Conservation (phyloP, 2,113 vertebrate species). For the Noturus placidus region DNA sequence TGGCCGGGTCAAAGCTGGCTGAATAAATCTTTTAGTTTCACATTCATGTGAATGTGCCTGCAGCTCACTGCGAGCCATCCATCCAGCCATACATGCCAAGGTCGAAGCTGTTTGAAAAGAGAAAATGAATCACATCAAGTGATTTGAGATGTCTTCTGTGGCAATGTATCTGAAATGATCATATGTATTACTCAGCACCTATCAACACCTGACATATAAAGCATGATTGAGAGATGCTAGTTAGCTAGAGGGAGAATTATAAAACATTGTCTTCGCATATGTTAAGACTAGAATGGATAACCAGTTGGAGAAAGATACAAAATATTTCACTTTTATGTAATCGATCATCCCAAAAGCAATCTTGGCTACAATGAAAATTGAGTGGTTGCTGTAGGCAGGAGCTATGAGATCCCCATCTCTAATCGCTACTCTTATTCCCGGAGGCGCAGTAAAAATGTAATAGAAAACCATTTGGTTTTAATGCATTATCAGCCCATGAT, state of each 20-base stretch:
- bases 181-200: constrained; percentile 27
- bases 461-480: constrained; percentile 44
- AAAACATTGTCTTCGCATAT: not conserved
- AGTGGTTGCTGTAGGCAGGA: constrained; percentile 22
- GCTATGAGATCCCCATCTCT: constrained; percentile 22
- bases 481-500: constrained; percentile 25
- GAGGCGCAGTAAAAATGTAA: constrained; percentile 35
- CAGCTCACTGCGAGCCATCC: constrained; percentile 31
- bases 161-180: not conserved
- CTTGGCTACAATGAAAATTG: constrained; percentile 26
- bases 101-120: constrained; percentile 25
- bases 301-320: not conserved
- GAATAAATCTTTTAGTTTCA: constrained; percentile 31
- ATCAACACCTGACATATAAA: constrained; percentile 21
- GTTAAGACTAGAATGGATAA: not conserved
- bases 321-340: constrained; percentile 17
- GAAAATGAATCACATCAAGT: constrained; percentile 26
- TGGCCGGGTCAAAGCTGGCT: constrained; percentile 28
- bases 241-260: not conserved
- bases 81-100: constrained; percentile 6
- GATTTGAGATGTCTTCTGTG: constrained; percentile 7
- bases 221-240: constrained; percentile 1
- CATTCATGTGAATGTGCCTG: constrained; percentile 31
- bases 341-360: constrained; percentile 17
- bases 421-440: constrained; percentile 31